Percentiles rank a stretch among this genome's conserved stretches.
These are phyloP conservation scores for Drosophila guanche DNA, from an alignment of 1,140 invertebrate species.

Conservation along the genomic window DNA sequence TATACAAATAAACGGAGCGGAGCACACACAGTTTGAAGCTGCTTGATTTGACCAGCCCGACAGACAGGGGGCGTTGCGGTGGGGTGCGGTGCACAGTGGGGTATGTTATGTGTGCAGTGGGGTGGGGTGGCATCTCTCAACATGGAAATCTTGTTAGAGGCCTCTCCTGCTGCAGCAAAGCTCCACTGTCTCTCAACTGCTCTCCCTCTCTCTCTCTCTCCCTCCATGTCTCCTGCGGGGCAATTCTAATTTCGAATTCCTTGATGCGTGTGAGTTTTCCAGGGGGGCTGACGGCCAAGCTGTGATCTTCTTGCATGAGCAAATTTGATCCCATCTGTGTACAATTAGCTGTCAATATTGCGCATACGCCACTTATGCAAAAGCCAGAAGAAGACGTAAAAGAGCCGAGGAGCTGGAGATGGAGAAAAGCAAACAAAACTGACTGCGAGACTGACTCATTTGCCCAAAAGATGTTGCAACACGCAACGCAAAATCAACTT, in stretches of 20 bases:
- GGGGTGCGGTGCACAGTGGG: slow-evolving; percentile 6
- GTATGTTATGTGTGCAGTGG: background rate
- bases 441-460: slow-evolving; percentile 67
- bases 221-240: slow-evolving; percentile 56
- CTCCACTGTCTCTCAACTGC: background rate
- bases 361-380: slow-evolving; percentile 73
- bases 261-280: slow-evolving; percentile 32
- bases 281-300: background rate
- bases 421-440: slow-evolving; percentile 53
- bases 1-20: too few species aligned
- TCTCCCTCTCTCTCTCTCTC: slow-evolving; percentile 17
- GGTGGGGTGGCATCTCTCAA: slow-evolving; percentile 36
- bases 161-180: background rate
- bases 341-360: slow-evolving; percentile 80
- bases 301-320: slow-evolving; percentile 49
- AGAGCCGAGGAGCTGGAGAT: background rate
- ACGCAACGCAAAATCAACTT: slow-evolving; percentile 70
- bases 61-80: slow-evolving; percentile 22
- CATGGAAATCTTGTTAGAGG: slow-evolving; percentile 75
- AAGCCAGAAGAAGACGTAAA: slow-evolving; percentile 20
- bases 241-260: slow-evolving; percentile 76
- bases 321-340: slow-evolving; percentile 77
- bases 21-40: slow-evolving; percentile 12
- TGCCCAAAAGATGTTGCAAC: slow-evolving; percentile 72
- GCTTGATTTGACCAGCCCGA: slow-evolving; percentile 61